Evolutionary conservation across 2,113 vertebrate genomes (phyloP), one percentile per base, ranked within the genome.

Genomic region (Protobothrops flavoviridis): DNA sequence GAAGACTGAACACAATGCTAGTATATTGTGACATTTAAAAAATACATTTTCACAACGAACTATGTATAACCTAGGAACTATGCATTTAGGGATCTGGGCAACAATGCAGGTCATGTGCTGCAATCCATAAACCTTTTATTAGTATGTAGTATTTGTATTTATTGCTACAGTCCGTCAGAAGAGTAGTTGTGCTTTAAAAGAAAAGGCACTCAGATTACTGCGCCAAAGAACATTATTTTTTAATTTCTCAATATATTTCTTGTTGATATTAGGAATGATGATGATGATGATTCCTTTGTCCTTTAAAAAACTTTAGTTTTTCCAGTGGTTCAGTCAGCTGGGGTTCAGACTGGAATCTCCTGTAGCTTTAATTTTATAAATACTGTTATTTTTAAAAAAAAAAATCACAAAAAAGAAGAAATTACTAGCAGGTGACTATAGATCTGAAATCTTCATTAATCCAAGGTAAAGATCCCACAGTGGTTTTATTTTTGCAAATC

Each of bases 131-230:
- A 61, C 5, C 43, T 21, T 45, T 87, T 87, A 59, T 87, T 92
- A 61, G 24, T 85, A 61, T 45, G 8, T 87, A 50, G 29, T n/a
- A 15, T 69, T n/a, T 15, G 29, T n/a, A n/a, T n/a, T 69, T 69
- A 69, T 69, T 69, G 5, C 64, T 69, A 69, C 29, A 69, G 56
- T 24, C 26, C 55, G 48, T 17, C 56, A 57, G 45, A 57, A 57
- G 53, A 86, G n/a, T 26, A 59, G 23, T 9, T 86, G 39, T 55
- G 26, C 81, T 86, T 91, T 59, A 17, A 56, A 43, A 23, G 52
- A 91, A 23, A 59, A 91, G 85, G 23, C 57, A 17, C 17, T 57
- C 90, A 91, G 90, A 91, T 86, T 86, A 85, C 81, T 86, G 81
- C 48, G 48, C 39, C 81, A 91, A 86, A 85, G 24, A 24, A 2